These are phyloP conservation scores for Bubo bubo DNA, from an alignment of 2,113 vertebrate species.

Conservation along the genomic window DNA sequence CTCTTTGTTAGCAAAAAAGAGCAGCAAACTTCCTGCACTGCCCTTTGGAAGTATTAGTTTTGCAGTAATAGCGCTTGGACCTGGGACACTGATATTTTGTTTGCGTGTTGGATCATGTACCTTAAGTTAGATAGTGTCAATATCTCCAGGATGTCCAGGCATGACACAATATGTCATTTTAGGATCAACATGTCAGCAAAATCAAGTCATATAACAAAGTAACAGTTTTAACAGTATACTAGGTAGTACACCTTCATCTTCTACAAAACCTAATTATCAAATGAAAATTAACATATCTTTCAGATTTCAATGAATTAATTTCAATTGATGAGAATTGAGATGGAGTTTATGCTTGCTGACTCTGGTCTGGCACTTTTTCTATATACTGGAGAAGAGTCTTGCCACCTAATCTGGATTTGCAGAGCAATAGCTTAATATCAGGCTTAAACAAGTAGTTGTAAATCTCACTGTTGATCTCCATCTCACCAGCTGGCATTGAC, in stretches of 20 bases:
- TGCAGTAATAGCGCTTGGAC: neutral
- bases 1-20: neutral
- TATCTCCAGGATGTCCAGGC: neutral
- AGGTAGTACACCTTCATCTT: neutral
- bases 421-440: neutral
- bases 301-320: neutral
- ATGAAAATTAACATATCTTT: neutral
- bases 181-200: neutral
- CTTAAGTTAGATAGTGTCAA: neutral
- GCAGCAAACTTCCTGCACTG: neutral
- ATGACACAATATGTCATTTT: neutral
- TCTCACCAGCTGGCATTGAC: neutral
- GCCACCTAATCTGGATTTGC: neutral
- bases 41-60: neutral
- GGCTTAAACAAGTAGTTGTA: neutral
- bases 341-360: neutral
- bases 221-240: neutral
- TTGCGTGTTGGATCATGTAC: neutral
- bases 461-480: neutral
- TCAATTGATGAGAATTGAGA: neutral
- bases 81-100: neutral
- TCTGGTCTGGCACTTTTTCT: neutral
- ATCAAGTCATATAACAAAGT: neutral
- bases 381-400: neutral
- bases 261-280: neutral